These are phyloP conservation scores for Yponomeuta cagnagella DNA, from an alignment of 2,888 invertebrate genomes.

Conservation along the genomic window DNA sequence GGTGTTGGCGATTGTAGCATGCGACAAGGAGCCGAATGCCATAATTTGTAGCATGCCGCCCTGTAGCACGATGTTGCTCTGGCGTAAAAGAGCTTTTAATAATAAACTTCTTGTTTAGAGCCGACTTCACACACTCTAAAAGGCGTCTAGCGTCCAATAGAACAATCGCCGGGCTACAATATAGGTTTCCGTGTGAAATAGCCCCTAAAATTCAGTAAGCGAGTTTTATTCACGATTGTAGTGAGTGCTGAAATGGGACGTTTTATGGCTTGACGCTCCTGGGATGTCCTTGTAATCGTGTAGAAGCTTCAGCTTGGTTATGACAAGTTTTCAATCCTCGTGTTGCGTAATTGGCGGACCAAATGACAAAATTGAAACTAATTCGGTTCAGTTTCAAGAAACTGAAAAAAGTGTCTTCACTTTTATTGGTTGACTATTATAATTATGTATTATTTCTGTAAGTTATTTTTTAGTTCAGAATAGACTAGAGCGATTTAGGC, in stretches of 20 bases:
- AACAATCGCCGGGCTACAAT: conserved; percentile 26
- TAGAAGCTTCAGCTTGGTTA: neutral
- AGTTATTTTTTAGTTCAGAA: no score
- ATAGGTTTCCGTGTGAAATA: conserved; percentile 16
- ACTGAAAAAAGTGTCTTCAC: no score
- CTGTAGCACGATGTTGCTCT: no score
- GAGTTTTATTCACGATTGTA: conserved; percentile 20
- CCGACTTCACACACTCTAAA: conserved; percentile 41
- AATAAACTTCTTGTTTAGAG: conserved; percentile 50
- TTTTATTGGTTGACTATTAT: no score
- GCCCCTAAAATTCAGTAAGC: conserved; percentile 23
- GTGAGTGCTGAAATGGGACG: conserved; percentile 19
- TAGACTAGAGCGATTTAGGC: no score
- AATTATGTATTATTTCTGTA: no score
- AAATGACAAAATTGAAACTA: no score
- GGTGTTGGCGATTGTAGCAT: no score
- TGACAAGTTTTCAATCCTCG: neutral
- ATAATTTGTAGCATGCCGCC: no score
- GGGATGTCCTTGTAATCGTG: neutral
- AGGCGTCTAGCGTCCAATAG: conserved; percentile 26
- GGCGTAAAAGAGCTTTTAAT: conserved; percentile 18
- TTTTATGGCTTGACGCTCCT: conserved; percentile 19
- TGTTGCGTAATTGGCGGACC: no score
- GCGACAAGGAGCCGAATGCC: no score
- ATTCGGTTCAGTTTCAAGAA: no score